Evolutionary conservation across 2,888 invertebrate genomes (phyloP).

Genomic region (Gonocerus acuteangulatus): DNA sequence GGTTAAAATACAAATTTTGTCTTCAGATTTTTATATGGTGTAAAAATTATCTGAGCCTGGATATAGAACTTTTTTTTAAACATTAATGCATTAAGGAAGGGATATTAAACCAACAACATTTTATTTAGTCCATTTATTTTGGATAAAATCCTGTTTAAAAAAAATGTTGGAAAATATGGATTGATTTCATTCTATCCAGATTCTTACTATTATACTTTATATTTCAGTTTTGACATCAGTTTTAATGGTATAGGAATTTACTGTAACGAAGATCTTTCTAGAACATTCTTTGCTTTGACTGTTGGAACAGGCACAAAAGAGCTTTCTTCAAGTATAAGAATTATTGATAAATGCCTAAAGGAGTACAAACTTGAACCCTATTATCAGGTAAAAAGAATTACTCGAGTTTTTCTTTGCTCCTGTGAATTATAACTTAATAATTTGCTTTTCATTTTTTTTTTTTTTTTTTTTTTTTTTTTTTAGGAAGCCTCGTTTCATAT

Average conservation of each 20-base stretch:
- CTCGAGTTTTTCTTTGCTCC: no score
- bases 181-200: no score
- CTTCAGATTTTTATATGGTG: no score
- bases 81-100: no score
- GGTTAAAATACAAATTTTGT: no score
- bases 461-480: conserved; percentile 1
- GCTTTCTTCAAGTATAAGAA: conserved; percentile 51
- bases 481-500: conserved; percentile 33
- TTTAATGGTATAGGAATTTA: conserved; percentile 61
- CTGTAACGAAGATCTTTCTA: conserved; percentile 74
- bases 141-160: no score
- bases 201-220: no score
- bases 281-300: conserved; percentile 72
- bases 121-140: no score
- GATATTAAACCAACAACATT: no score
- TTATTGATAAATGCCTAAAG: conserved; percentile 57
- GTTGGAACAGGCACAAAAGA: conserved; percentile 52
- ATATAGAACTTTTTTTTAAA: no score
- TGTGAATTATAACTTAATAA: not conserved
- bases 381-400: conserved; percentile 55
- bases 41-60: no score
- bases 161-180: no score
- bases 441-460: not conserved
- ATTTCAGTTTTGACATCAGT: conserved; percentile 52
- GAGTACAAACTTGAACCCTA: conserved; percentile 70